A percentile compares a stretch with the other conserved stretches of the same genome.
Evolutionary conservation across 2,797 vertebrate genomes (phyloP).

Genomic region (Cynodonichthys magdalenae): DNA sequence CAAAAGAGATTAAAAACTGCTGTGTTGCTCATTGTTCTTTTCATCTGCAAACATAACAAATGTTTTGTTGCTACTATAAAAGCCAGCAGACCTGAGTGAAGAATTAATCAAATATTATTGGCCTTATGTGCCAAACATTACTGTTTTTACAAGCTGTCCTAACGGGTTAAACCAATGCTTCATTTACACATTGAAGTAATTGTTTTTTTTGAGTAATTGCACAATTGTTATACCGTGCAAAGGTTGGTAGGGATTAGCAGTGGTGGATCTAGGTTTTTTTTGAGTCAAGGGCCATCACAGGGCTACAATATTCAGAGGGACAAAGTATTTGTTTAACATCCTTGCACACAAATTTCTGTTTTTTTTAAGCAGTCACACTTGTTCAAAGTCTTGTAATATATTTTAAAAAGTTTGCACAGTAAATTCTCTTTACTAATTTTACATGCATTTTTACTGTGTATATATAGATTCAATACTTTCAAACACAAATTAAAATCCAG

Average conservation of each 20-base stretch:
- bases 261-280: too few species aligned
- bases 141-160: constrained; percentile 3
- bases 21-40: constrained; percentile 39
- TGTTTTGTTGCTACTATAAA: constrained; percentile 25
- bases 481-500: too few species aligned
- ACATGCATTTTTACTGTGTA: too few species aligned
- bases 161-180: not conserved
- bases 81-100: constrained; percentile 14
- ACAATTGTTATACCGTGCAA: not conserved
- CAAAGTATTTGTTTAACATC: too few species aligned
- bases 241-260: not conserved
- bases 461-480: too few species aligned
- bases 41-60: constrained; percentile 26
- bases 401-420: too few species aligned
- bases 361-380: too few species aligned
- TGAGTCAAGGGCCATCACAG: too few species aligned
- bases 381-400: too few species aligned
- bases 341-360: too few species aligned
- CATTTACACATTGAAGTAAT: not conserved
- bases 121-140: constrained; percentile 20
- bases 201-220: not conserved
- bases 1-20: constrained; percentile 50
- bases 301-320: too few species aligned
- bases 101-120: not conserved
- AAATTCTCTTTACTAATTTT: too few species aligned